Conservation (phyloP, 2,888 invertebrate genomes). For the Coenonympha glycerion region DNA sequence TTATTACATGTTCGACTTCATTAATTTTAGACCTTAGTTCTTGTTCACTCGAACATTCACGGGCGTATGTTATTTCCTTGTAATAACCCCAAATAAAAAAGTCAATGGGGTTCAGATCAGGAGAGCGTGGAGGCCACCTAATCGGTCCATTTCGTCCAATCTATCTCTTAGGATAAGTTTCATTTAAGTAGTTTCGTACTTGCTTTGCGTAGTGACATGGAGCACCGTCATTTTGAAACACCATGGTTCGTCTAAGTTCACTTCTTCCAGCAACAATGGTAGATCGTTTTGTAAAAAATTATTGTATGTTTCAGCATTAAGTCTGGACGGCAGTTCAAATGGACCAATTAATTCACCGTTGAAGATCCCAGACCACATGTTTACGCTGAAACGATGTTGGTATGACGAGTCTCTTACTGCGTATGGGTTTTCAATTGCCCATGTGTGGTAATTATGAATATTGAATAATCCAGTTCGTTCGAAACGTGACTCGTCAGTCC, state of each 20-base stretch:
- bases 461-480: constrained; percentile 7
- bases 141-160: constrained; percentile 13
- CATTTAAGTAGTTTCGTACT: constrained; percentile 14
- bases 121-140: constrained; percentile 9
- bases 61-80: not conserved
- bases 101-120: constrained; percentile 1
- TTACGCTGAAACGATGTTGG: constrained; percentile 24
- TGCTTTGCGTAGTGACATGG: constrained; percentile 16
- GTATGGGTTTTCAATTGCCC: constrained; percentile 19
- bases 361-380: constrained; percentile 22
- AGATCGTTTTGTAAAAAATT: constrained; percentile 12
- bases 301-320: constrained; percentile 17
- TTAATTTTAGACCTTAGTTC: not conserved
- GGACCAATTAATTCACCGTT: constrained; percentile 21
- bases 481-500: constrained; percentile 12
- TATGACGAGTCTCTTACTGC: constrained; percentile 18
- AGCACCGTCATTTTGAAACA: constrained; percentile 20
- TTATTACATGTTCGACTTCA: not conserved
- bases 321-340: constrained; percentile 19
- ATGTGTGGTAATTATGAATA: constrained; percentile 1
- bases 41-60: no score
- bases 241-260: constrained; percentile 10
- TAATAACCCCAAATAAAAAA: not conserved
- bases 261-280: constrained; percentile 10
- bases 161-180: constrained; percentile 12